Percentiles rank a stretch among this genome's conserved stretches.
phyloP scores from a whole-genome alignment of 2,113 vertebrate species.

The Martes martes region DNA sequence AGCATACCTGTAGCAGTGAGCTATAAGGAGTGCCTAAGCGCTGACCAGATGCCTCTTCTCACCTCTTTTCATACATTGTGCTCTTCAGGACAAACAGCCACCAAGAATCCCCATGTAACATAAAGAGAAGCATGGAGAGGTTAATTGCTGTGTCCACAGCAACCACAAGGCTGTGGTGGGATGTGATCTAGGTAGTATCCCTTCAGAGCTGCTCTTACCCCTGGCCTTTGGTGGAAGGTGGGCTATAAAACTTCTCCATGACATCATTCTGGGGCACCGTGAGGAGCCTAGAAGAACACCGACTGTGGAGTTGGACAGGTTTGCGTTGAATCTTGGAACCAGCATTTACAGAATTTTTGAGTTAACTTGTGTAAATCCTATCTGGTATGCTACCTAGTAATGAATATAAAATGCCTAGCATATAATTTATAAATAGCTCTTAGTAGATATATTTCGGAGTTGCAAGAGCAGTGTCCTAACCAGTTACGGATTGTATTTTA shows the following conservation, averaged over 20 bases:
- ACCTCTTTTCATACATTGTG: neutral
- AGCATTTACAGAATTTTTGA: neutral
- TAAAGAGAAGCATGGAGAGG: fast-evolving
- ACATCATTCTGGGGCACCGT: neutral
- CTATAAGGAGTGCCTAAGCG: neutral
- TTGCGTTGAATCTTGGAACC: neutral
- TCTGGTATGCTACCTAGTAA: neutral
- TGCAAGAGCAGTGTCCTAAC: neutral
- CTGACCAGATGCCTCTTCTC: neutral
- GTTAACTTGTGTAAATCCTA: neutral
- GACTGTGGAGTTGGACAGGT: neutral
- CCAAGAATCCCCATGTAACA: neutral
- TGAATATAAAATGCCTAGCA: neutral
- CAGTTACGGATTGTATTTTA: neutral
- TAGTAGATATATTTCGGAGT: neutral
- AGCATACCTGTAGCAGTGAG: neutral
- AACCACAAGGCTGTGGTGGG: neutral
- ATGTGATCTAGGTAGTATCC: neutral
- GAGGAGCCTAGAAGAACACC: neutral
- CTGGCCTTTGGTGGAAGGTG: neutral
- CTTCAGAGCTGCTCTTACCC: neutral
- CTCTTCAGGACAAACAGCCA: neutral
- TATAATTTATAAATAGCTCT: neutral
- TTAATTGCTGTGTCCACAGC: neutral
- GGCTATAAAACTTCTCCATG: neutral